These are phyloP conservation scores for Cataglyphis albicans DNA, from an alignment of 2,888 invertebrate genomes.

Conservation along the genomic window DNA sequence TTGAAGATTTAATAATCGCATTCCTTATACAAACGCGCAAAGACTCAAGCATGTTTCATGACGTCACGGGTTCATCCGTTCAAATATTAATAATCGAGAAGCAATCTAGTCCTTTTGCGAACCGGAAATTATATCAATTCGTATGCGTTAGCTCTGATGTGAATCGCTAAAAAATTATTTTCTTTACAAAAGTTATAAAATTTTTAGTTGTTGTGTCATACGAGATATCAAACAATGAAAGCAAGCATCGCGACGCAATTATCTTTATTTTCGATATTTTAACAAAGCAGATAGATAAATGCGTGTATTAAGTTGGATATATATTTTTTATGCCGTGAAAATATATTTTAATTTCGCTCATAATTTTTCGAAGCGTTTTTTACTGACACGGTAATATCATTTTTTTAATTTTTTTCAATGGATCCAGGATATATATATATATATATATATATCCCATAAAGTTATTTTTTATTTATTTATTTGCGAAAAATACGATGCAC, in stretches of 20 bases:
- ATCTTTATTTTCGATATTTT: constrained; percentile 14
- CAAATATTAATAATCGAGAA: constrained; percentile 78
- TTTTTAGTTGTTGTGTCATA: background rate
- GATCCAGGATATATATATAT: constrained; percentile 18
- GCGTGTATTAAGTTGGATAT: constrained; percentile 21
- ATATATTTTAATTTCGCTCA: constrained; percentile 34
- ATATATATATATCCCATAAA: constrained; percentile 16
- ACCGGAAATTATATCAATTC: constrained; percentile 79
- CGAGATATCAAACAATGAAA: background rate
- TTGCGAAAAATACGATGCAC: background rate
- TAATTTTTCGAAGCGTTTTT: constrained; percentile 7
- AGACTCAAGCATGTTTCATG: constrained; percentile 72
- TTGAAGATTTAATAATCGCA: constrained; percentile 67
- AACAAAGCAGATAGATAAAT: background rate
- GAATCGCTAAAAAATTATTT: constrained; percentile 66
- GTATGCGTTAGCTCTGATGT: constrained; percentile 70
- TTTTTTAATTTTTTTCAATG: background rate
- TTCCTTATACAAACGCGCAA: constrained; percentile 59
- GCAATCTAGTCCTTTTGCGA: constrained; percentile 76
- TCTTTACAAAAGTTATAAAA: constrained; percentile 25
- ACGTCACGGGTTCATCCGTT: constrained; percentile 64
- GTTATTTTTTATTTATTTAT: constrained; percentile 15
- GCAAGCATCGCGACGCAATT: background rate
- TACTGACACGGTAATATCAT: background rate
- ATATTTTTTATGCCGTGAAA: background rate